Conservation (phyloP, 1,140 invertebrate genomes). For the Drosophila lacteicornis region DNA sequence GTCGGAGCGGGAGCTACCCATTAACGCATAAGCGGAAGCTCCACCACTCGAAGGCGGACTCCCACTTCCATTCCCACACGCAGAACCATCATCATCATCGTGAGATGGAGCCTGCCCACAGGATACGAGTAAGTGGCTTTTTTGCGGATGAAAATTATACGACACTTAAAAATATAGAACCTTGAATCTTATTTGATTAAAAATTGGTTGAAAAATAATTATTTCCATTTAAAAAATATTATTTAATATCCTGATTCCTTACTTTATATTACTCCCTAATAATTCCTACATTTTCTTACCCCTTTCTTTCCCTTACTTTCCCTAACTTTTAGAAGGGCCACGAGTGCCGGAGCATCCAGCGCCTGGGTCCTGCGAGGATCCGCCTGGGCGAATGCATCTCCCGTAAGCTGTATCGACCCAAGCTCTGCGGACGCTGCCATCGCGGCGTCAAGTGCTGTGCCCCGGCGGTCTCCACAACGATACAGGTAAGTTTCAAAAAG, state of each 20-base stretch:
- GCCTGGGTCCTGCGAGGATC: conserved; percentile 86
- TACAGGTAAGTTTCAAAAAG: conserved; percentile 85
- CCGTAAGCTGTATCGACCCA: conserved; percentile 87
- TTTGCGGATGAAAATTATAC: neutral
- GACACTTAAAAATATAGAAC: no score
- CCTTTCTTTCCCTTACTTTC: no score
- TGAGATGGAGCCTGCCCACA: conserved; percentile 61
- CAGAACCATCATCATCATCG: conserved; percentile 55
- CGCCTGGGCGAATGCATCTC: conserved; percentile 88
- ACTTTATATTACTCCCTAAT: neutral
- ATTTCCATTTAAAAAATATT: no score
- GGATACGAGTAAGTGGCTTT: conserved; percentile 78
- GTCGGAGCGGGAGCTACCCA: conserved; percentile 23
- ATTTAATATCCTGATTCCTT: no score
- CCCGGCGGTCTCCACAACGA: conserved; percentile 87
- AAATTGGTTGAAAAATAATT: no score
- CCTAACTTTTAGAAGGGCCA: conserved; percentile 86
- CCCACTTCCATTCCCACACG: conserved; percentile 6
- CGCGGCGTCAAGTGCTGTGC: conserved; percentile 86
- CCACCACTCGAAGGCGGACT: conserved; percentile 28
- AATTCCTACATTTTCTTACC: neutral
- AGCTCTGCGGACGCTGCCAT: conserved; percentile 88
- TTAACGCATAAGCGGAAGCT: conserved; percentile 42
- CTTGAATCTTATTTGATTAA: no score
- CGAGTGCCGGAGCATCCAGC: conserved; percentile 88